Evolutionary conservation across 2,797 vertebrate species (phyloP), one percentile per base, ranked within the genome.

Genomic region (Diplodus sargus): DNA sequence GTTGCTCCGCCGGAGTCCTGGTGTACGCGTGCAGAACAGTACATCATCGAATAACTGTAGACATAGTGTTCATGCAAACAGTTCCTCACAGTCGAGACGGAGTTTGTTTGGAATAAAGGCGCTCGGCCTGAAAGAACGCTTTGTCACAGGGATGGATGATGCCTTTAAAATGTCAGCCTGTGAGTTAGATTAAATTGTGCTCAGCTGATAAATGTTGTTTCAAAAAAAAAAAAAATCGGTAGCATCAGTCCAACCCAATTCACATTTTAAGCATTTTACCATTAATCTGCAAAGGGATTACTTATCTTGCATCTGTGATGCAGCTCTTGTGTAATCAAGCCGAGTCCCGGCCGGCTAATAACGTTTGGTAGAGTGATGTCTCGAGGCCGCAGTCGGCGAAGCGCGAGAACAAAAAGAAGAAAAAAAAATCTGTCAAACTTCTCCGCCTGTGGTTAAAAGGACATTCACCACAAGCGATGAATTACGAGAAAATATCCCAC

Each of bases 331-430:
- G 75, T 86, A 82, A 88, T 87, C 75, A 79, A 71, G 80, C 64
- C 4, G n/a, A 63, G 71, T 60, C 67, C 54, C 23, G 34, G 42
- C 74, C 59, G 79, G 76, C 63, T 82, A 87, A 81, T 82, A 73
- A 79, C 39, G 60, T 68, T 61, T 75, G 74, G 62, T 74, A 48
- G 81, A 90, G 65, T 83, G 84, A 88, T 80, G 82, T 81, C 76
- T 84, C 30, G 54, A 85, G 88, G 85, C 72, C 4, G 28, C 66
- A 57, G 79, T 77, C 76, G 54, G 39, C 52, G 70, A 84, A 61
- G 89, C 74, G 20, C 13, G 60, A 87, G 78, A 84, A 84, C 86
- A 87, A 74, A 78, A 39, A 58, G 17, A 58, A 58, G 25, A 54
- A 22, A 56, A 56, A 56, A 58, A 81, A 84, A 70, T 86, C 82